Percentiles rank a stretch among this genome's conserved stretches.
Evolutionary conservation across 1,140 invertebrate species (phyloP).

Genomic region (Zaprionus lachaisei): DNA sequence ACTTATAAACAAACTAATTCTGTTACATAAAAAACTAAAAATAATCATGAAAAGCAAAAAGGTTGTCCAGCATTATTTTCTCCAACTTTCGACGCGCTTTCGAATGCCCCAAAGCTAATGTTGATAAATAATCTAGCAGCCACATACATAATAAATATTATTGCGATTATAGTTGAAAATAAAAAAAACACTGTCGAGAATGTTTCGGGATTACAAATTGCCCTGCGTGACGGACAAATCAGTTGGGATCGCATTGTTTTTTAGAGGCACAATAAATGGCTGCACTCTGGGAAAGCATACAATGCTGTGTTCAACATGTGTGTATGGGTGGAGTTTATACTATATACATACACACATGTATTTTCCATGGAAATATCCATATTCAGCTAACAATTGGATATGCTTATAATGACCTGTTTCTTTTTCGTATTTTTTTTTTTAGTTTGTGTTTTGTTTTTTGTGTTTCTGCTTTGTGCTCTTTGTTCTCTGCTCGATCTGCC

Average conservation of each 20-base stretch:
- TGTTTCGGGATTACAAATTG: constrained; percentile 50
- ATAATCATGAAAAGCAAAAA: not conserved
- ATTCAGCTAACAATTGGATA: constrained; percentile 14
- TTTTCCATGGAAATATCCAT: constrained; percentile 27
- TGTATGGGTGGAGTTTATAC: not conserved
- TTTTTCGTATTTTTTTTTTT: not conserved
- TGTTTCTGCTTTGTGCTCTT: not conserved
- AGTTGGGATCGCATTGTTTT: constrained; percentile 43
- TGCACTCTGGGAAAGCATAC: constrained; percentile 1
- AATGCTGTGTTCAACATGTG: not conserved
- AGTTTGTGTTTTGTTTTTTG: constrained; percentile 3
- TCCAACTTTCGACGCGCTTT: not conserved
- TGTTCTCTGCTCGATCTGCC: constrained; percentile 25
- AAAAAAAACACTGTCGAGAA: not conserved
- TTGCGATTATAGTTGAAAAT: not conserved
- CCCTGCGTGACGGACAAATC: constrained; percentile 67
- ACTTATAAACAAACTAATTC: constrained; percentile 1
- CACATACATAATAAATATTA: constrained; percentile 14
- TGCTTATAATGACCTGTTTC: constrained; percentile 24
- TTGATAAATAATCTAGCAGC: not conserved
- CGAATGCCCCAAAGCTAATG: not conserved
- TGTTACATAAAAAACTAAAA: constrained; percentile 8
- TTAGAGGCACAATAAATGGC: constrained; percentile 34
- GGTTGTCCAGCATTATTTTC: not conserved
- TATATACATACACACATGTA: not conserved